These are phyloP conservation scores for Tetragnatha versicolor DNA, from an alignment of 1,140 invertebrate genomes.

Conservation along the genomic window DNA sequence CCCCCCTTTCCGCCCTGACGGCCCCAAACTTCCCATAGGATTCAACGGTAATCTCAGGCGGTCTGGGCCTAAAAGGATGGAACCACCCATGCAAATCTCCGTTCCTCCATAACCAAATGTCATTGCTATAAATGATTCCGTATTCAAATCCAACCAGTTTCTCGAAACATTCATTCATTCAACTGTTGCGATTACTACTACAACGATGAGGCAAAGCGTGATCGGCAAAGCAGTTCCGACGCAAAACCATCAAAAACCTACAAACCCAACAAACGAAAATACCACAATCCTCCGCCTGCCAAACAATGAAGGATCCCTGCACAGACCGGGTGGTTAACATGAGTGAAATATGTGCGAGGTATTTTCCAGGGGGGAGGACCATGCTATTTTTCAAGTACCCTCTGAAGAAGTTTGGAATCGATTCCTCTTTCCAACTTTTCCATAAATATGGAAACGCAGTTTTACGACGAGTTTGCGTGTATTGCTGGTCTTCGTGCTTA, in stretches of 20 bases:
- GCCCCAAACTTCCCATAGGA: too few species aligned
- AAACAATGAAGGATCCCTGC: neutral
- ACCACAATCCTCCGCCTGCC: neutral
- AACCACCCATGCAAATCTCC: too few species aligned
- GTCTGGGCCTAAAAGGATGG: too few species aligned
- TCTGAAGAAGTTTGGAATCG: slow-evolving; percentile 5
- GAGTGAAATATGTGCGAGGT: neutral
- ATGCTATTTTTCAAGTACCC: slow-evolving; percentile 19
- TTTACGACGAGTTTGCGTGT: slow-evolving; percentile 34
- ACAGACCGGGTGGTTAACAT: neutral
- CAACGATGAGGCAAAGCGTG: too few species aligned
- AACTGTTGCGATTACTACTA: too few species aligned
- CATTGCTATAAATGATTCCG: too few species aligned
- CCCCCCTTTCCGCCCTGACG: too few species aligned
- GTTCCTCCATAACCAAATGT: too few species aligned
- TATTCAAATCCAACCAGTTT: too few species aligned
- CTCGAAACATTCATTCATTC: too few species aligned
- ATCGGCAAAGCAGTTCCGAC: neutral
- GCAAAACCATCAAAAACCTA: neutral
- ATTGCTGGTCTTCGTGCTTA: neutral
- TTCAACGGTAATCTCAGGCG: too few species aligned
- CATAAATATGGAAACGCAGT: slow-evolving; percentile 46
- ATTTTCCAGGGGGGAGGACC: neutral
- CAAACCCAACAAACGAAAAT: neutral
- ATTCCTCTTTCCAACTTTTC: slow-evolving; percentile 20